These are phyloP conservation scores for Acanthosepion pharaonis DNA, from an alignment of 2,888 invertebrate species.

Conservation along the genomic window DNA sequence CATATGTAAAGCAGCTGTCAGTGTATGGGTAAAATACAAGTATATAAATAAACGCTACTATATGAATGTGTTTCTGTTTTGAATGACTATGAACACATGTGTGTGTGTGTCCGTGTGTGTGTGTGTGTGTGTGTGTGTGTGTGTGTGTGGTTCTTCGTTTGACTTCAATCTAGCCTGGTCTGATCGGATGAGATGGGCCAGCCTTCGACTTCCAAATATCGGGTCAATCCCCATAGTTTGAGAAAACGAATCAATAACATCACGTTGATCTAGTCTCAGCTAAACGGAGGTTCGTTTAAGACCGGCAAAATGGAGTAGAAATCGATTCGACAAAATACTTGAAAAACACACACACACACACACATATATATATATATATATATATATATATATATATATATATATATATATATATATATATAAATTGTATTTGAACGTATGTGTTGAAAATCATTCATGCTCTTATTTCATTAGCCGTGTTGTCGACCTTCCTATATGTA, in stretches of 20 bases:
- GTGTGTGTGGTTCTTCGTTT: background rate
- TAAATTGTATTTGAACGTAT: background rate
- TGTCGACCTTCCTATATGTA: too few species aligned
- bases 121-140: too few species aligned
- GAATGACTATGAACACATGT: too few species aligned
- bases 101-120: too few species aligned
- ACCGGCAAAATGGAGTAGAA: background rate
- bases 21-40: too few species aligned
- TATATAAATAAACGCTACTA: too few species aligned
- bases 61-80: too few species aligned
- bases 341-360: background rate
- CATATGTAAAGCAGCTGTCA: too few species aligned
- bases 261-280: background rate
- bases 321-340: background rate
- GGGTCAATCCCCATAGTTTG: constrained; percentile 6
- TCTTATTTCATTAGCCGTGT: too few species aligned
- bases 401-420: background rate
- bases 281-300: constrained; percentile 23
- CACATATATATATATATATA: background rate
- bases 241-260: background rate
- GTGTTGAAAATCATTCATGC: too few species aligned
- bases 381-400: background rate
- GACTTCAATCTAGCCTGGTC: constrained; percentile 33
- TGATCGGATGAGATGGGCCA: constrained; percentile 8
- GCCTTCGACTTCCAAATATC: constrained; percentile 22